Percentiles rank a stretch among this genome's conserved stretches.
Evolutionary conservation across 35 echinoderm and acorn worm genomes (phyloP).

Genomic region (Amphiura filiformis): DNA sequence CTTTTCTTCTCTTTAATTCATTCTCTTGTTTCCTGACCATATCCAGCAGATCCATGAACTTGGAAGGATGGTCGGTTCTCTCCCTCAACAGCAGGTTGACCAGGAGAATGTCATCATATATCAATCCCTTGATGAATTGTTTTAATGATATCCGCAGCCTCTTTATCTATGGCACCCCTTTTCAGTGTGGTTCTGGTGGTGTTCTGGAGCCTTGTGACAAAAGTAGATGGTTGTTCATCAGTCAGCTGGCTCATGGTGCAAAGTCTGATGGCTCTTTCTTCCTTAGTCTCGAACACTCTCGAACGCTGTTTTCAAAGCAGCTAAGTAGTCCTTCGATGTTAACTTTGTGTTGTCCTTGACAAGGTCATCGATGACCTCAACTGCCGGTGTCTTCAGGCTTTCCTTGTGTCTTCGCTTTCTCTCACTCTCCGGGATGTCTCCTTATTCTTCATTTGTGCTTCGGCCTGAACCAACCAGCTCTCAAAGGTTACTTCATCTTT

Average conservation of each 20-base stretch:
- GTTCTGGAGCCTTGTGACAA: constrained; percentile 24
- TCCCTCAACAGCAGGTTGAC: no score
- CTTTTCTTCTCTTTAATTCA: no score
- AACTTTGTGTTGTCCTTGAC: constrained; percentile 22
- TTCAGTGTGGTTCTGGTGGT: background rate
- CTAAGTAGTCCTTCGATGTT: constrained; percentile 46
- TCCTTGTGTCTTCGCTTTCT: constrained; percentile 21
- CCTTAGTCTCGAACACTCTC: constrained; percentile 39
- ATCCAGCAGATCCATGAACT: no score
- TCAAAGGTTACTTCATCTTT: constrained; percentile 32
- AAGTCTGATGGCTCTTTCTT: constrained; percentile 41
- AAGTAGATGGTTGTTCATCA: constrained; percentile 33
- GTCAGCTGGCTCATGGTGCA: constrained; percentile 22
- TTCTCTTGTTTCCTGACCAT: no score
- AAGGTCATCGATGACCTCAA: constrained; percentile 38
- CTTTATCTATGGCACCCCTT: constrained; percentile 16
- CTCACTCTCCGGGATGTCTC: constrained; percentile 15
- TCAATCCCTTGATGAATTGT: constrained; percentile 46
- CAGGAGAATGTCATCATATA: constrained; percentile 57
- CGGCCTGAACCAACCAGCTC: constrained; percentile 30
- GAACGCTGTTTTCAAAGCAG: constrained; percentile 47
- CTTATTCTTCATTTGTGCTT: constrained; percentile 47
- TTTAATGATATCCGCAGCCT: background rate
- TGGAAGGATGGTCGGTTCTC: no score
- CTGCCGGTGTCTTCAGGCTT: constrained; percentile 42